A percentile compares a stretch with the other conserved stretches of the same genome.
Evolutionary conservation across 2,888 invertebrate genomes (phyloP).

Genomic region (Reticulitermes lucifugus): DNA sequence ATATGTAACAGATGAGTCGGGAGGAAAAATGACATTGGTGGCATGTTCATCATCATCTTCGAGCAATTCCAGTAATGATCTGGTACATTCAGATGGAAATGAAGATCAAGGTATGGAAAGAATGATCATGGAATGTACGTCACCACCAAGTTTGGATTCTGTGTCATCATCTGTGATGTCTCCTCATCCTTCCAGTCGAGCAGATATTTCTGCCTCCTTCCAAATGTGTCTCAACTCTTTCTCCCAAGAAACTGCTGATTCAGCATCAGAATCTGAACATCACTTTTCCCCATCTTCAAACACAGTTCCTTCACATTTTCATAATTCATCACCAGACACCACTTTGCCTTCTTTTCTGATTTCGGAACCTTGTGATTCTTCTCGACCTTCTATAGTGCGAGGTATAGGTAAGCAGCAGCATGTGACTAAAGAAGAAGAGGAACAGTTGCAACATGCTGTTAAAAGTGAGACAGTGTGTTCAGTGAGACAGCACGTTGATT

Average conservation of each 20-base stretch:
- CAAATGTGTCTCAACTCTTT: neutral
- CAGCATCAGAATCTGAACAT: neutral
- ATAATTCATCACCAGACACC: slow-evolving; percentile 27
- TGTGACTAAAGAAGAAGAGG: neutral
- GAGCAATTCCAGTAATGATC: slow-evolving; percentile 75
- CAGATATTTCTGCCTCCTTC: neutral
- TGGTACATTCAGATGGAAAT: slow-evolving; percentile 62
- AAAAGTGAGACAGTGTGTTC: neutral
- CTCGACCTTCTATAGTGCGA: slow-evolving; percentile 83
- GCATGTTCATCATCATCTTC: slow-evolving; percentile 77
- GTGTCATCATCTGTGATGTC: neutral
- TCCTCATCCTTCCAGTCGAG: neutral
- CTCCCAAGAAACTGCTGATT: neutral
- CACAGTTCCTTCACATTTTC: slow-evolving; percentile 14
- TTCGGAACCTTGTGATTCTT: slow-evolving; percentile 78
- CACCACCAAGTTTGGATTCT: neutral
- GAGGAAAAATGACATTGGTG: slow-evolving; percentile 84
- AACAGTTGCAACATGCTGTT: neutral
- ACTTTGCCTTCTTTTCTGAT: slow-evolving; percentile 70
- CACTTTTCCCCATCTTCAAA: slow-evolving; percentile 10
- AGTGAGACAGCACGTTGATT: neutral
- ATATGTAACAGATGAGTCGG: slow-evolving; percentile 91
- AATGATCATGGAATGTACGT: slow-evolving; percentile 52
- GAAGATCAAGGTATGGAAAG: slow-evolving; percentile 33
- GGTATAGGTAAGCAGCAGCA: slow-evolving; percentile 73